A percentile compares a stretch with the other conserved stretches of the same genome.
These are phyloP conservation scores for Saccopteryx leptura DNA, from an alignment of 2,113 vertebrate genomes.

Conservation along the genomic window DNA sequence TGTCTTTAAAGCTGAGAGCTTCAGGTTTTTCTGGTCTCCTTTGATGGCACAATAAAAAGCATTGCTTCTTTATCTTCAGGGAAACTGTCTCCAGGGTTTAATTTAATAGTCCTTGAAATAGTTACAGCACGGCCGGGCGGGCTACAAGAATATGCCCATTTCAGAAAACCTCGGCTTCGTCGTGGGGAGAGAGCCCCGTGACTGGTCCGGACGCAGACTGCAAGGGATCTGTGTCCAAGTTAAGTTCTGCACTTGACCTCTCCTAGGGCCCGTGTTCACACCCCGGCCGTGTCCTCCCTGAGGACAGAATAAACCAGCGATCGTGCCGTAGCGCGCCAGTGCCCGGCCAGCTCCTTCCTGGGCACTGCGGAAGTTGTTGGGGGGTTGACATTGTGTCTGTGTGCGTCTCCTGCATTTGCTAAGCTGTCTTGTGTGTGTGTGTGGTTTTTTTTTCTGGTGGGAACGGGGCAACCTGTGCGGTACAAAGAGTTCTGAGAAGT, in stretches of 20 bases:
- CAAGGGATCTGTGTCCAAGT: neutral
- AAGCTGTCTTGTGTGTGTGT: neutral
- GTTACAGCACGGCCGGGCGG: slow-evolving; percentile 72
- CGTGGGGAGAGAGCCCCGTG: slow-evolving; percentile 32
- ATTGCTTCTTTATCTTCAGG: slow-evolving; percentile 81
- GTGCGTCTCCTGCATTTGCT: neutral
- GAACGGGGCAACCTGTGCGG: neutral
- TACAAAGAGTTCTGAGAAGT: neutral
- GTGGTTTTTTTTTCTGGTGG: neutral
- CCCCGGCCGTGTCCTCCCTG: accelerated
- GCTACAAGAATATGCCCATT: slow-evolving; percentile 74
- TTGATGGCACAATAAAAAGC: slow-evolving; percentile 84
- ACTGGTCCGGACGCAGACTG: neutral
- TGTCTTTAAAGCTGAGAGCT: slow-evolving; percentile 86
- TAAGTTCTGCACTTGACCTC: neutral
- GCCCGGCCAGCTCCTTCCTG: neutral
- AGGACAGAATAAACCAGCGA: neutral
- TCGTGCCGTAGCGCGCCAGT: neutral
- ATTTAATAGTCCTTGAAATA: slow-evolving; percentile 85
- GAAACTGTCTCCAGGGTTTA: slow-evolving; percentile 77
- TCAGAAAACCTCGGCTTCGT: slow-evolving; percentile 74
- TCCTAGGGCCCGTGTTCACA: neutral
- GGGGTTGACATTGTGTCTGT: neutral
- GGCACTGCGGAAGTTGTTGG: neutral
- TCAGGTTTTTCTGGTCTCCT: slow-evolving; percentile 83